Evolutionary conservation across 2,113 vertebrate genomes (phyloP).

Genomic region (Hystrix cristata): DNA sequence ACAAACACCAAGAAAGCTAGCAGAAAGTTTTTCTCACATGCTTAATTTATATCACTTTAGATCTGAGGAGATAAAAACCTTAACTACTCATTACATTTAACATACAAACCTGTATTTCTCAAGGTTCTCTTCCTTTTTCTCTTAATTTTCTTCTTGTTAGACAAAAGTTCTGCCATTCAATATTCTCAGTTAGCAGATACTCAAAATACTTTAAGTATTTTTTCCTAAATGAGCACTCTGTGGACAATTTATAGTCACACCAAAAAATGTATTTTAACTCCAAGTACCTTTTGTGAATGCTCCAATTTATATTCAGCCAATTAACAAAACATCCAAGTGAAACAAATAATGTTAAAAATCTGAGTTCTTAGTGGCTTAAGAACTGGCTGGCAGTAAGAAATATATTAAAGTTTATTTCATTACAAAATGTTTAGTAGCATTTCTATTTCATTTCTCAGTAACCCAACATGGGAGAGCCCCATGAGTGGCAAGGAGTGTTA

Average conservation of each 20-base stretch:
- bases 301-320: slow-evolving; percentile 55
- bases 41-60: slow-evolving; percentile 35
- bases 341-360: slow-evolving; percentile 14
- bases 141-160: slow-evolving; percentile 48
- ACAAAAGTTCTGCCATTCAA: background rate
- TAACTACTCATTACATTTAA: background rate
- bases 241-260: background rate
- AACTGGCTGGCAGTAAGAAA: background rate
- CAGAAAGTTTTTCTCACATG: slow-evolving; percentile 12
- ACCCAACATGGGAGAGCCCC: background rate
- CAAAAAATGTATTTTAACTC: background rate
- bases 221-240: slow-evolving; percentile 42
- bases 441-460: slow-evolving; percentile 29
- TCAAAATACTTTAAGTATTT: slow-evolving; percentile 63
- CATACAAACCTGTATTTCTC: slow-evolving; percentile 59
- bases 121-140: slow-evolving; percentile 37
- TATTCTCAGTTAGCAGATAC: background rate
- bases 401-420: slow-evolving; percentile 53
- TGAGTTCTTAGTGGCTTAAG: slow-evolving; percentile 29
- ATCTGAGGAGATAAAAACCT: slow-evolving; percentile 4
- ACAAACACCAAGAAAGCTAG: background rate
- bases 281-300: slow-evolving; percentile 31
- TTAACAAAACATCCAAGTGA: slow-evolving; percentile 42
- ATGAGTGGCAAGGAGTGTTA: slow-evolving; percentile 18
- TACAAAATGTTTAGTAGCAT: slow-evolving; percentile 49